Base-by-base conservation (phyloP, 2,888 invertebrate genomes). In the Eupsilia transversa region DNA sequence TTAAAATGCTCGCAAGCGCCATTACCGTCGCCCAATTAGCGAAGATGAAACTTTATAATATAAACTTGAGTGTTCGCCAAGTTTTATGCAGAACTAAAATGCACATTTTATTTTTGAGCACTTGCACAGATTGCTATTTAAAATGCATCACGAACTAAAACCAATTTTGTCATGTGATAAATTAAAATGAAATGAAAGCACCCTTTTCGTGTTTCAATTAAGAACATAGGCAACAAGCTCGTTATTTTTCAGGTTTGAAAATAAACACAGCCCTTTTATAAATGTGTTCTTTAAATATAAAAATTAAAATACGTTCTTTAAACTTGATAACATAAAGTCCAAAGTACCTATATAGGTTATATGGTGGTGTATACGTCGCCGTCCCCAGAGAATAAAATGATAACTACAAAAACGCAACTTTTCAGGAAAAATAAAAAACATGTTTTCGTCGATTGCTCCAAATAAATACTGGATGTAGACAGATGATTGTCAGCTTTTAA, bases 1-100 rank as follows among this genome's bases (percentile, higher is more conserved):
- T 74, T 77, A 79, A 86, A 84, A 76, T 72, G 41, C 59, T 74
- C 20, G 63, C 65, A 27, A 64, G 72, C 65, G 65, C 65, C 59
- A 61, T 61, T 68, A 59, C 61, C 23, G 72, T n/a, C 60, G 30
- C 46, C 71, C 68, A 79, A 72, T 82, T 82, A 72, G 52, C n/a
- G 46, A 41, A 64, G 38, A 81, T 69, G 43, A 63, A 77, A 74
- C 52, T 56, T 59, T 77, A 56, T 56, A 56, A 56, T 35, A 35
- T 41, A 33, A n/a, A 57, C 38, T 49, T 60, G 76, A 75, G 5
- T n/a, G 35, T 59, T 59, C 30, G 71, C 81, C 81, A 80, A 68
- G 71, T 72, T 43, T 66, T 57, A 66, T 64, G 54, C 49, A 68
- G 17, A 64, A 30, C 71, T 80, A 76, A 71, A 80, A 46, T 60